Evolutionary conservation across 2,113 vertebrate species (phyloP), one percentile per base, ranked within the genome.

Genomic region (Stegastes partitus): DNA sequence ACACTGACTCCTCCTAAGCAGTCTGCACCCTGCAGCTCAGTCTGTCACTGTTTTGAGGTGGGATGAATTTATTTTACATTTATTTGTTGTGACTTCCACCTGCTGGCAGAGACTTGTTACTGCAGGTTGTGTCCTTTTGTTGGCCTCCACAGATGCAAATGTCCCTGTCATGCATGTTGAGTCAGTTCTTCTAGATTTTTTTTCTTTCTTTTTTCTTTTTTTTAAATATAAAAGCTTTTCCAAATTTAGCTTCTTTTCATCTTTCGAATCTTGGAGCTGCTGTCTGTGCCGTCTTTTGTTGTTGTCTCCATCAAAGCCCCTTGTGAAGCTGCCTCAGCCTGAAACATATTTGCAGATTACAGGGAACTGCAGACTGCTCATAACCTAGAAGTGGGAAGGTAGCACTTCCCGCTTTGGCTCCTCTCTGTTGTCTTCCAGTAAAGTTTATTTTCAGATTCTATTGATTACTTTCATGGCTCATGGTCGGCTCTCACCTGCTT

Each of bases 41-140:
- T 71, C 67, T 82, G 68, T 79, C 74, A 73, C 70, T 50, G 42
- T 57, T 68, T 42, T 12, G 49, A 56, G 2, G 31, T 34, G 31
- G 15, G 65, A 65, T 28, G 28, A 19, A 57, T 56, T 16, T 1
- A 44, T 66, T 56, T 61, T 5, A 42, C 1, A 15, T 2, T 4
- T 19, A 39, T 72, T 45, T 11, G 8, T 44, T 73, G 64, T 61
- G 58, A 72, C 81, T 79, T 11, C 89, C 84, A 22, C 72, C 90
- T 87, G 83, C 84, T 83, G 89, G 84, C 5, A 26, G 51, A 28
- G 22, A 37, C 1, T 0, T 44, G 64, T 23, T 82, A 68, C 69
- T 74, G n/a, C 81, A 77, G 2, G 0, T n/a, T 50, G 16, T 75
- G 75, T 74, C 71, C 66, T 26, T 62, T 47, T 0, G 22, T 47